Evolutionary conservation across 2,888 invertebrate species (phyloP), one percentile per base, ranked within the genome.

Genomic region (Danaus chrysippus): DNA sequence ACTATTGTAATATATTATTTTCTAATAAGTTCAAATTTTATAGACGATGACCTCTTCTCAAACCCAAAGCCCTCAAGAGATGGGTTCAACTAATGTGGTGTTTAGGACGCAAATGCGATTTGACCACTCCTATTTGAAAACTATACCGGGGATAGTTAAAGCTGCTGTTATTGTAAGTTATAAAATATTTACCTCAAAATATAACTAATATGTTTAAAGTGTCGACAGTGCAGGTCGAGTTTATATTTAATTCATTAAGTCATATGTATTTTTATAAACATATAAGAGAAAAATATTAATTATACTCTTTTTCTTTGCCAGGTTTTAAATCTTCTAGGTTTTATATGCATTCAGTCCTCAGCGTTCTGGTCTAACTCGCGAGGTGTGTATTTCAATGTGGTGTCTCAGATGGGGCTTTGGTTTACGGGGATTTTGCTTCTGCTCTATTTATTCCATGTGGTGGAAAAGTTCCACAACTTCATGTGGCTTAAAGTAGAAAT

Each of bases 401-500:
- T 97, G 19, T 92, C 97, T 0, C 94, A 95, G 91, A 90, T 93
- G 1, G 97, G 95, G 10, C 94, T 97, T 71, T 95, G 95, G 94
- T 94, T 95, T 75, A 95, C 96, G 0, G 92, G 93, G 0, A 92
- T 93, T 56, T 81, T 97, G 56, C 88, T 97, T 5, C 87, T 92
- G 0, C 89, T 96, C 58, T 98, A 97, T 79, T 76, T 96, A 56
- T 96, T 96, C 82, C 97, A 97, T 78, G 86, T 96, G 6, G 93
- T 97, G 54, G 97, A 97, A 83, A 95, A 94, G 76, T 93, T 95
- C 73, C 94, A 94, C 76, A 94, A 93, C 77, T 92, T 97, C 70
- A 96, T 96, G 19, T 97, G 97, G 97, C 84, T 97, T 64, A 94
- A 95, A 81, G 93, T 95, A 69, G 97, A 97, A 84, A 92, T 96